Percentiles rank a stretch among this genome's conserved stretches.
These are phyloP conservation scores for Eulemur rubriventer DNA, from an alignment of 2,797 vertebrate species.

Conservation along the genomic window DNA sequence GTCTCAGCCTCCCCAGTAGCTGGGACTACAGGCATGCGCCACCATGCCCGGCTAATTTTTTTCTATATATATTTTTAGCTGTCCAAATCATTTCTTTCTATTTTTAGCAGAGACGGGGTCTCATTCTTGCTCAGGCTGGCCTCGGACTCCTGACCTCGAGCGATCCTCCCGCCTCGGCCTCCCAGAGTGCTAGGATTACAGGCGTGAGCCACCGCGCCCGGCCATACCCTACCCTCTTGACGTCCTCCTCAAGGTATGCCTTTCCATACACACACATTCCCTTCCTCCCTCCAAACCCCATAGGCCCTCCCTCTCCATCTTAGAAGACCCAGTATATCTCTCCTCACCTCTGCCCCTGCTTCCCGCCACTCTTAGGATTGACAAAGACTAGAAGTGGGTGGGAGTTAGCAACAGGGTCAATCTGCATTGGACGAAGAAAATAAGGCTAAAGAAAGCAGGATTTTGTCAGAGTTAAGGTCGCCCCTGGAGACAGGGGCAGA, in stretches of 20 bases:
- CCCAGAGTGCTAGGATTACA: not conserved
- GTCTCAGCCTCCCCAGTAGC: too few species aligned
- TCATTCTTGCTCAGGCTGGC: too few species aligned
- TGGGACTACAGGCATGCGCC: too few species aligned
- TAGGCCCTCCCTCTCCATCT: not conserved
- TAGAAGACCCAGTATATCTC: not conserved
- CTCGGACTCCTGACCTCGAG: too few species aligned
- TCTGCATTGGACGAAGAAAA: conserved; percentile 82
- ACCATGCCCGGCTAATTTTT: too few species aligned
- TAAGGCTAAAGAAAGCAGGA: conserved; percentile 8
- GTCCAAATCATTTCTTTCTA: too few species aligned
- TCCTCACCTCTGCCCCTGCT: conserved; percentile 93
- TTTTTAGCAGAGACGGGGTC: too few species aligned
- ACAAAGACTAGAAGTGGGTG: conserved; percentile 96
- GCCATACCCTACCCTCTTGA: not conserved
- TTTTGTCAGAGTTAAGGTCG: conserved; percentile 18
- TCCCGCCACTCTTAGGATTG: conserved; percentile 96
- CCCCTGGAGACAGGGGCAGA: not conserved
- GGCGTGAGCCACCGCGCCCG: not conserved
- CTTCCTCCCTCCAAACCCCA: not conserved
- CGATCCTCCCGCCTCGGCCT: too few species aligned
- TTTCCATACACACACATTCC: not conserved
- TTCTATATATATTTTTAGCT: too few species aligned
- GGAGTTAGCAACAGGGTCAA: conserved; percentile 87
- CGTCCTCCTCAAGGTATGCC: not conserved